Conservation (phyloP, 1,140 invertebrate genomes). For the Pseudomyrmex sp. region DNA sequence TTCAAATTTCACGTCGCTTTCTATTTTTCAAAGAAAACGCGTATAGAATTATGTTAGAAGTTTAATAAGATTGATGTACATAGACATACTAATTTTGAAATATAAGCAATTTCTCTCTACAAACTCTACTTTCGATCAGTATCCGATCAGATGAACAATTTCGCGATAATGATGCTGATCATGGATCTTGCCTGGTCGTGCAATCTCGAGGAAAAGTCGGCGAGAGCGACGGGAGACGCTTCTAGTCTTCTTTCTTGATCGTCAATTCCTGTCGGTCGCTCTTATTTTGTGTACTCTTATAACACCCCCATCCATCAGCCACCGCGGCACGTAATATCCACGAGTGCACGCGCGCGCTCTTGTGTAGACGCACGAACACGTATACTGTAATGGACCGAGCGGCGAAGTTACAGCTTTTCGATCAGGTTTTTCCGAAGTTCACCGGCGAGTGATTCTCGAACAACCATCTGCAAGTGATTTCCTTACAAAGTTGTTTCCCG, state of each 20-base stretch:
- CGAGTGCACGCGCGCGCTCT: neutral
- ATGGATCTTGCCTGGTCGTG: conserved; percentile 27
- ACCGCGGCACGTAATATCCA: conserved; percentile 38
- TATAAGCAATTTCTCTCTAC: conserved; percentile 6
- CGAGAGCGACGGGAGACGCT: neutral
- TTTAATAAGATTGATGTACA: neutral
- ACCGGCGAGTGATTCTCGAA: conserved; percentile 19
- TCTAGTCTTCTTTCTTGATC: conserved; percentile 8
- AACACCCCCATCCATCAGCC: conserved; percentile 64
- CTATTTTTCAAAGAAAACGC: neutral
- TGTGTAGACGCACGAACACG: neutral
- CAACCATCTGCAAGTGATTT: conserved; percentile 10
- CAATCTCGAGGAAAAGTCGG: conserved; percentile 36
- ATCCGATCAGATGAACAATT: conserved; percentile 20
- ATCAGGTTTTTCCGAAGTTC: conserved; percentile 21
- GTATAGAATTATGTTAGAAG: neutral
- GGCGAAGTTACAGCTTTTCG: conserved; percentile 26
- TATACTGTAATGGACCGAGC: conserved; percentile 18
- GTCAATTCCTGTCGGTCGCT: conserved; percentile 63
- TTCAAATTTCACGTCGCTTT: neutral
- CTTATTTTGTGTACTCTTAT: conserved; percentile 57
- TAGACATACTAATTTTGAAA: conserved; percentile 19
- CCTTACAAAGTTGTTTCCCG: neutral
- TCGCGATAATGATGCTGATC: conserved; percentile 44
- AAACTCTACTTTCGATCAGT: neutral